Conservation (phyloP, 2,888 invertebrate genomes). For the Lochmaea capreae region DNA sequence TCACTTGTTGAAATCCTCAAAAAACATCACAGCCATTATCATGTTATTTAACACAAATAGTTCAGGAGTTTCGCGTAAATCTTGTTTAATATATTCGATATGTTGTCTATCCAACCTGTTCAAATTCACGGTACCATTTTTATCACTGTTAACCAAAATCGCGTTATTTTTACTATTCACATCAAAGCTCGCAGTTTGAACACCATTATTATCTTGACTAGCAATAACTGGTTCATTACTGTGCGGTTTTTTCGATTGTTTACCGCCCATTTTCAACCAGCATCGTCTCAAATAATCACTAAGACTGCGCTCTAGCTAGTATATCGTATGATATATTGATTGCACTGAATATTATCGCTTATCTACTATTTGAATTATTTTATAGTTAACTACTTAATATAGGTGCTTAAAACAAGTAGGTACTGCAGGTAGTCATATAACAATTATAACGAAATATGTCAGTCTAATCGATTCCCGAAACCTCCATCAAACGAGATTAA, state of each 20-base stretch:
- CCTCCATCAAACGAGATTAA: neutral
- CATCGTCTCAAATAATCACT: neutral
- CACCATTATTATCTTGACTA: neutral
- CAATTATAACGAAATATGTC: neutral
- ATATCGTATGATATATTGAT: neutral
- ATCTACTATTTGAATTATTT: neutral
- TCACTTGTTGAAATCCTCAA: conserved; percentile 82
- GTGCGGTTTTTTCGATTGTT: neutral
- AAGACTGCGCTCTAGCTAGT: neutral
- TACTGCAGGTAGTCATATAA: neutral
- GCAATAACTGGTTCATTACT: neutral
- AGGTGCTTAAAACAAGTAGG: neutral
- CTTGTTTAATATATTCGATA: conserved; percentile 70
- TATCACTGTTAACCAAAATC: neutral
- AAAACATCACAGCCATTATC: conserved; percentile 81
- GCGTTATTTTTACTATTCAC: neutral
- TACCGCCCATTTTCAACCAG: conserved; percentile 2
- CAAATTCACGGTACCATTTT: conserved; percentile 36
- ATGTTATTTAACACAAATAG: conserved; percentile 82
- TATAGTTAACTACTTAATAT: neutral
- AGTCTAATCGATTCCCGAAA: neutral
- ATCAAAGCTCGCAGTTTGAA: neutral
- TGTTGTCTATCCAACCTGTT: conserved; percentile 68
- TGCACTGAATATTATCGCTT: neutral
- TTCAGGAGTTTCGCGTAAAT: conserved; percentile 73